These are phyloP conservation scores for Onychorhynchus coronatus DNA, from an alignment of 2,113 vertebrate genomes.

Conservation along the genomic window DNA sequence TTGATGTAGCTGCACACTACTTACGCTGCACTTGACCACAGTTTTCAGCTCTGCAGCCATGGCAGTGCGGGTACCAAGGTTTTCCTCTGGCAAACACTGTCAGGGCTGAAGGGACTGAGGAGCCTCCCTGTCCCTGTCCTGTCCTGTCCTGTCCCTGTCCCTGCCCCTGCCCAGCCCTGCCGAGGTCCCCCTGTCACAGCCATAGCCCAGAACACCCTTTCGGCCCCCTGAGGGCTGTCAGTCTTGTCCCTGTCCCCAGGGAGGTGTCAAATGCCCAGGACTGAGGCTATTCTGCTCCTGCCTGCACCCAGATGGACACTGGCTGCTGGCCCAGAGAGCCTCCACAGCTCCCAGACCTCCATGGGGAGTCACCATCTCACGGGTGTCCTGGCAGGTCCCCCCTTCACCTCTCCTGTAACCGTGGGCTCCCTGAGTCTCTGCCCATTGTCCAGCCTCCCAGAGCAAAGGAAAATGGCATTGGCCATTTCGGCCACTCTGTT, in stretches of 20 bases:
- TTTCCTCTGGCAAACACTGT: neutral
- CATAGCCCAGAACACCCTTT: neutral
- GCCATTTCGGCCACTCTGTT: fast-evolving
- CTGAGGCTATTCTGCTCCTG: neutral
- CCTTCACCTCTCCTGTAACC: neutral
- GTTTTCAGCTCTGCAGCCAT: neutral
- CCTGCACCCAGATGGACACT: neutral
- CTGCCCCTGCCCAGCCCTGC: neutral
- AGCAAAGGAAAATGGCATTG: fast-evolving
- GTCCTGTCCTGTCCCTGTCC: too few relatives aligned
- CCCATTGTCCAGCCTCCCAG: neutral
- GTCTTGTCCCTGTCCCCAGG: neutral
- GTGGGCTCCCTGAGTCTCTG: neutral
- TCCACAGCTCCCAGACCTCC: neutral
- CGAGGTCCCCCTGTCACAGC: fast-evolving
- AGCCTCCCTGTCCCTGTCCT: too few relatives aligned
- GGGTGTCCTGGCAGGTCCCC: neutral
- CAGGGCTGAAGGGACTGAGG: neutral
- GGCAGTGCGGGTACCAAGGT: neutral
- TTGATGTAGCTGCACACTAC: neutral
- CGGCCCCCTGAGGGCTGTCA: neutral
- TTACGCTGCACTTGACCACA: fast-evolving
- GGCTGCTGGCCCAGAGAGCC: neutral
- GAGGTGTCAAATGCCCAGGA: neutral
- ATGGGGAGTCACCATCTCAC: neutral